These are phyloP conservation scores for Cynaeus angustus DNA, from an alignment of 2,888 invertebrate species.

Conservation along the genomic window DNA sequence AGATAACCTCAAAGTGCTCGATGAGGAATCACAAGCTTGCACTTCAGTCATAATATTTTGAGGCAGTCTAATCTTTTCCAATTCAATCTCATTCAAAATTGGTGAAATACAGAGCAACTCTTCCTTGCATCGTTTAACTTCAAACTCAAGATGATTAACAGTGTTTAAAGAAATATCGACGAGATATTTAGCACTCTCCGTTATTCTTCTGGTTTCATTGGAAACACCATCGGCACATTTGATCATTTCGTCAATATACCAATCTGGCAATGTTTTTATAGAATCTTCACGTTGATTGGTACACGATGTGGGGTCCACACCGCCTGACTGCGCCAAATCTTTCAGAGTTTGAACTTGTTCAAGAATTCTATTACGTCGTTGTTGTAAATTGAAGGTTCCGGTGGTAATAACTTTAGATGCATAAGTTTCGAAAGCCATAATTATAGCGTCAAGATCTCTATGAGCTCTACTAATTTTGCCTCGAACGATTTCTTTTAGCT, in stretches of 20 bases:
- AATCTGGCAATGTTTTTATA: background rate
- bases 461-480: background rate
- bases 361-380: background rate
- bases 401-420: too few species aligned
- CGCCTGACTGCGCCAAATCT: background rate
- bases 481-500: background rate
- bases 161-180: background rate
- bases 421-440: background rate
- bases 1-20: slow-evolving; percentile 6
- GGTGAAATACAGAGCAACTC: background rate
- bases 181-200: background rate
- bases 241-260: background rate
- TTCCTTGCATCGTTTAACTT: background rate
- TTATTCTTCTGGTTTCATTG: background rate
- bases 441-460: background rate
- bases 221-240: background rate
- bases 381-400: background rate
- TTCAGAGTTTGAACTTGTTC: background rate
- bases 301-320: background rate
- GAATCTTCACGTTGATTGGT: background rate
- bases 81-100: background rate
- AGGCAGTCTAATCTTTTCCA: slow-evolving; percentile 13
- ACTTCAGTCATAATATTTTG: slow-evolving; percentile 34
- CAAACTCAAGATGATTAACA: background rate
- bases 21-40: background rate